Percentiles rank a stretch among this genome's conserved stretches.
phyloP scores from a whole-genome alignment of 2,113 vertebrate genomes.

The Hipposideros armiger region DNA sequence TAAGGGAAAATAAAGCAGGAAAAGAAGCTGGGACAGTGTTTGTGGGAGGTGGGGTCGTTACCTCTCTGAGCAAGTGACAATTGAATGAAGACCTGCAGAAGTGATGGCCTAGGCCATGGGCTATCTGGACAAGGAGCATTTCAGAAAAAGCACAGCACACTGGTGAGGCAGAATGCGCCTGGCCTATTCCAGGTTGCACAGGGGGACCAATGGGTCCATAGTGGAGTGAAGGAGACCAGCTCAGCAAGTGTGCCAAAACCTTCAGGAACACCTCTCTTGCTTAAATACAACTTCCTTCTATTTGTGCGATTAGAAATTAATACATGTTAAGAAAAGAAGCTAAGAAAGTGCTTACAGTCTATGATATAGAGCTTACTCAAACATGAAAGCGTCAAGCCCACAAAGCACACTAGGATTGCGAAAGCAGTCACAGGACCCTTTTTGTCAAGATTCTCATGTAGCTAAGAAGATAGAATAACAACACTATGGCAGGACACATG shows the following conservation, averaged over 20 bases:
- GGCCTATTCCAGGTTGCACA: rapidly evolving
- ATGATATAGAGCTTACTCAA: neutral
- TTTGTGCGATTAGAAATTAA: neutral
- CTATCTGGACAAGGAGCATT: rapidly evolving
- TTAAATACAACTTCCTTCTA: neutral
- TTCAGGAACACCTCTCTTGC: neutral
- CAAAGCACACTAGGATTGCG: neutral
- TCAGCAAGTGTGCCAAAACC: neutral
- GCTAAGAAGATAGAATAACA: neutral
- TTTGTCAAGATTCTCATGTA: neutral
- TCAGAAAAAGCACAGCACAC: neutral
- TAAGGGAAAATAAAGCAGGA: neutral
- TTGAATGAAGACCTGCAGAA: neutral
- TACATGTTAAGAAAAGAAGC: neutral
- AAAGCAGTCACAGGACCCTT: neutral
- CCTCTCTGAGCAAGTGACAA: neutral
- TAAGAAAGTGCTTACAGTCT: neutral
- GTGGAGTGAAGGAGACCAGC: neutral
- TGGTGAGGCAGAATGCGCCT: too few relatives aligned
- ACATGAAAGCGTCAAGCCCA: neutral
- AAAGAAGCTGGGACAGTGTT: rapidly evolving
- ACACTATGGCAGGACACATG: rapidly evolving
- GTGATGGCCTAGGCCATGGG: too few relatives aligned
- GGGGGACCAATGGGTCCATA: rapidly evolving
- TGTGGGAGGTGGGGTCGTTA: rapidly evolving